Percentiles rank a stretch among this genome's conserved stretches.
Conservation (phyloP, 2,888 invertebrate genomes). For the Drosophila mettleri region DNA sequence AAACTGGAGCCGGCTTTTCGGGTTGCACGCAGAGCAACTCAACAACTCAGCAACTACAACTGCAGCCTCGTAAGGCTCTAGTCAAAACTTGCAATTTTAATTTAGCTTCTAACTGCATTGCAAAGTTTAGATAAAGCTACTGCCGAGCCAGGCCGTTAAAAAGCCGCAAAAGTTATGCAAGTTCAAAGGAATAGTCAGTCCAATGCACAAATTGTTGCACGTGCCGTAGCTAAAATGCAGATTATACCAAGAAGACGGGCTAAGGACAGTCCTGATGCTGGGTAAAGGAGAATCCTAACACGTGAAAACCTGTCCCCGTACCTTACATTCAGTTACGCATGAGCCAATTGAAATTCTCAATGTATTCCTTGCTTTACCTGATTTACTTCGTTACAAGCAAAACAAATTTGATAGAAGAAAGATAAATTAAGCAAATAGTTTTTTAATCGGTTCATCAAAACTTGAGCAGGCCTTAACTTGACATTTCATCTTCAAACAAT, state of each 20-base stretch:
- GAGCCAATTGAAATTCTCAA: conserved; percentile 20
- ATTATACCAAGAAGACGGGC: conserved; percentile 1
- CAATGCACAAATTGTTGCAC: conserved; percentile 46
- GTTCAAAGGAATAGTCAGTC: conserved; percentile 32
- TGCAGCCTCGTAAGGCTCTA: conserved; percentile 35
- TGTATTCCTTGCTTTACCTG: conserved; percentile 18
- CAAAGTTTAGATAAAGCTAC: conserved; percentile 23
- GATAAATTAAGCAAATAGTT: background rate
- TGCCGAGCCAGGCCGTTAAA: conserved; percentile 26
- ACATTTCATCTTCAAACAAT: too few species aligned
- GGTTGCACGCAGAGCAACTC: conserved; percentile 35
- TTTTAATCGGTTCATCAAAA: background rate
- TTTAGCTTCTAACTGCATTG: conserved; percentile 44
- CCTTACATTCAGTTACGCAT: conserved; percentile 13
- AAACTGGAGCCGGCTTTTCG: conserved; percentile 27
- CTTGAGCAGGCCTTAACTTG: too few species aligned
- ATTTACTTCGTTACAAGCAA: conserved; percentile 19
- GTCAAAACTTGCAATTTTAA: conserved; percentile 53
- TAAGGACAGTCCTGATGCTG: background rate
- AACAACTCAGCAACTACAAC: conserved; percentile 14
- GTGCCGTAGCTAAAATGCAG: conserved; percentile 26
- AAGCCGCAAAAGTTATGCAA: conserved; percentile 46
- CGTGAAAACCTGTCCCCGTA: background rate
- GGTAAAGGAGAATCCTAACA: background rate
- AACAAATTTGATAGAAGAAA: too few species aligned